A percentile compares a stretch with the other conserved stretches of the same genome.
These are phyloP conservation scores for Carassius gibelio DNA, from an alignment of 2,113 vertebrate species.

Conservation along the genomic window DNA sequence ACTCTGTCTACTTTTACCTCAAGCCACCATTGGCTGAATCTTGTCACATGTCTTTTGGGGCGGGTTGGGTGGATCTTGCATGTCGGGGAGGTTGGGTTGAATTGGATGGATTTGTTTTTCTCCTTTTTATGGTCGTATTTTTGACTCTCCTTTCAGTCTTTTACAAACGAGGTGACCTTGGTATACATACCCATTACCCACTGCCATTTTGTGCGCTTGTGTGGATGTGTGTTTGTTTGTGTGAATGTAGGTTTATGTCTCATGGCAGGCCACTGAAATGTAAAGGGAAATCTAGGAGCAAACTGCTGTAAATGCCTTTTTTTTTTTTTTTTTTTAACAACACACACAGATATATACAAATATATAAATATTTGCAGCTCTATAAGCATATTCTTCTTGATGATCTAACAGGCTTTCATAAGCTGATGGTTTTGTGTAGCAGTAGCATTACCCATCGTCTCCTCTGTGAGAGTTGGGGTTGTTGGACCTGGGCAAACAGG, in stretches of 20 bases:
- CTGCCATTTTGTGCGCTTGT: slow-evolving; percentile 70
- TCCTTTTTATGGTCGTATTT: slow-evolving; percentile 76
- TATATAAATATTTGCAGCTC: slow-evolving; percentile 77
- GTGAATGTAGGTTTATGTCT: slow-evolving; percentile 58
- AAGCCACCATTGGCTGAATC: slow-evolving; percentile 74
- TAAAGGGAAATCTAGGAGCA: slow-evolving; percentile 88
- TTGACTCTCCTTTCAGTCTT: slow-evolving; percentile 75
- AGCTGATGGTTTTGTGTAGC: slow-evolving; percentile 66
- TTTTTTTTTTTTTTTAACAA: slow-evolving; percentile 71
- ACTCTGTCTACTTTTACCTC: slow-evolving; percentile 84
- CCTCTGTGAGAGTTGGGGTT: slow-evolving; percentile 28
- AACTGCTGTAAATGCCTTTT: slow-evolving; percentile 95
- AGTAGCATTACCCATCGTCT: slow-evolving; percentile 54
- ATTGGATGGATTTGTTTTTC: slow-evolving; percentile 23
- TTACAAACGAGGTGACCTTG: slow-evolving; percentile 83
- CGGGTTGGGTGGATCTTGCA: slow-evolving; percentile 60
- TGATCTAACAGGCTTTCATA: slow-evolving; percentile 67
- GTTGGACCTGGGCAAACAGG: slow-evolving; percentile 36
- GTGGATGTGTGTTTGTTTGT: slow-evolving; percentile 34
- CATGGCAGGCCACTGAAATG: slow-evolving; percentile 89
- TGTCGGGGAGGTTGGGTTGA: slow-evolving; percentile 52
- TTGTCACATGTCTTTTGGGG: slow-evolving; percentile 75
- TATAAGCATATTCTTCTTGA: slow-evolving; percentile 74
- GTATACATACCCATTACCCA: slow-evolving; percentile 76
- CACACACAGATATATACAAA: slow-evolving; percentile 65